Base-by-base conservation (phyloP, 2,888 invertebrate genomes). In the Drosophila mimetica region DNA sequence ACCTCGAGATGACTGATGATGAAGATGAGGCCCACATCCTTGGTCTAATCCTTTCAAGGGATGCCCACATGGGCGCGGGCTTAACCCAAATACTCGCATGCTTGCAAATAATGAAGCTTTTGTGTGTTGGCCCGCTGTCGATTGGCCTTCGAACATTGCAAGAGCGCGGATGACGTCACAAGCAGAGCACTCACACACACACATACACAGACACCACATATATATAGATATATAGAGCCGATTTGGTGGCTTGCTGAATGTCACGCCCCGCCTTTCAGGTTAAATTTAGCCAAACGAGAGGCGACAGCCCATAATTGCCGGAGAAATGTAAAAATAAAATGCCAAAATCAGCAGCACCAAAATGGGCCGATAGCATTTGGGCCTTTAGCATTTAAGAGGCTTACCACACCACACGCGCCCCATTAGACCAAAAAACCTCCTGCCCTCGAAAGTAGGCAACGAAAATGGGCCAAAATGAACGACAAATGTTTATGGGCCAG, bases 61-160 rank as follows among this genome's bases (percentile, higher is more conserved):
- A 60, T 55, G 25, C 8, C 44, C 32, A 39, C 25, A 20, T 39
- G 46, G 28, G 22, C n/a, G 22, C 69, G 75, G 77, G 70, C 83
- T 79, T 86, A 81, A 85, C 86, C 86, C 66, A 82, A 82, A 81
- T 85, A 67, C 52, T 28, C 36, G 52, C 52, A 58, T 58, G 71
- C 30, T 61, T 42, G 72, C 60, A 66, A 67, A 77, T 75, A 72
- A 69, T 44, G 51, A 34, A 34, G 66, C 74, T 79, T 66, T 73
- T 51, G 57, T 54, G 58, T 53, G 58, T 37, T 61, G 47, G 55
- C 18, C 61, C 71, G 41, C 32, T 36, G 50, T 55, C 55, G 50
- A 74, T 71, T 76, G 86, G 65, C 81, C 81, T 82, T 82, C 86
- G 47, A 59, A 25, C 64, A 58, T 37, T 64, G 64, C 64, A 64